Conservation (phyloP, 1,140 invertebrate genomes). For the Hyposmocoma kahamanoa region DNA sequence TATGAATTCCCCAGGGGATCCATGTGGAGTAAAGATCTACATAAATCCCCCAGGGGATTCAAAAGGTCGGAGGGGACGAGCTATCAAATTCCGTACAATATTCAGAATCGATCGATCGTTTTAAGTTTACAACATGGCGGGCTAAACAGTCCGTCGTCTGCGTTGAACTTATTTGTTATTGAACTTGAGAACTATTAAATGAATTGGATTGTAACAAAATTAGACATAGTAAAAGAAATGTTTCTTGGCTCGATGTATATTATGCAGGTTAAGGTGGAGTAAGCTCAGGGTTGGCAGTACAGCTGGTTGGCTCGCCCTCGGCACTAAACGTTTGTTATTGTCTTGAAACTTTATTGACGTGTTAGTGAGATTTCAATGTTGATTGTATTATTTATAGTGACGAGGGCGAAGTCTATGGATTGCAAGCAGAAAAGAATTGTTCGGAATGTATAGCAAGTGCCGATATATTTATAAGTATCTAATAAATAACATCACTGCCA, state of each 20-base stretch:
- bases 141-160: too few species aligned
- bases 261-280: constrained; percentile 36
- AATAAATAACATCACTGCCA: constrained; percentile 70
- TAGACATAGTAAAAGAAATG: constrained; percentile 40
- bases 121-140: too few species aligned
- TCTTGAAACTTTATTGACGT: constrained; percentile 61
- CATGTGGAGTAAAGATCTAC: too few species aligned
- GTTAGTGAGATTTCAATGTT: constrained; percentile 59
- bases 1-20: too few species aligned
- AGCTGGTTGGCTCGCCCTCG: constrained; percentile 28
- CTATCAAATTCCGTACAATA: too few species aligned
- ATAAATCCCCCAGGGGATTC: too few species aligned
- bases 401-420: constrained; percentile 11
- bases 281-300: constrained; percentile 46
- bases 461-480: constrained; percentile 56
- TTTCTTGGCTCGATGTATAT: constrained; percentile 48
- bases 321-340: constrained; percentile 55
- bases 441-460: constrained; percentile 48
- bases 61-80: too few species aligned
- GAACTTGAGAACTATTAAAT: too few species aligned
- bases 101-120: too few species aligned
- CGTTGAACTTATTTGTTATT: too few species aligned
- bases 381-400: constrained; percentile 39
- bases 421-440: constrained; percentile 29
- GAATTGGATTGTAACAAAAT: constrained; percentile 38